phyloP scores from a whole-genome alignment of 2,888 invertebrate species.

The Pheosia gnoma region DNA sequence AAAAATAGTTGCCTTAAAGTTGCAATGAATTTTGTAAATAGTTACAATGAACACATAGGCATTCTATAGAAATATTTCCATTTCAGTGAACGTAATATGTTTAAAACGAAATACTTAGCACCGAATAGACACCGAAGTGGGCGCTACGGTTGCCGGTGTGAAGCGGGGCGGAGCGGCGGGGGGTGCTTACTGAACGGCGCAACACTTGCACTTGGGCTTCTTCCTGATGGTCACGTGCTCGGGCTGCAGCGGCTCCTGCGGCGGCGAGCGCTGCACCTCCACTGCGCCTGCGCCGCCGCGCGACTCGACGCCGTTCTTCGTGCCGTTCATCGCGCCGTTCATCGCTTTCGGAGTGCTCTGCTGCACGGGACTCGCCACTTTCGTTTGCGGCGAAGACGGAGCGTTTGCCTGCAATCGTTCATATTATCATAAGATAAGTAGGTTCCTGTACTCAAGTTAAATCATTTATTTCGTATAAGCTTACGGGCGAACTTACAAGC shows the following conservation, averaged over 20 bases:
- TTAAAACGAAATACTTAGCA: slow-evolving; percentile 65
- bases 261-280: slow-evolving; percentile 89
- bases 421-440: not conserved
- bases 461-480: too few relatives aligned
- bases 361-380: slow-evolving; percentile 60
- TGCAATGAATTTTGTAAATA: slow-evolving; percentile 46
- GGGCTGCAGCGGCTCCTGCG: slow-evolving; percentile 91
- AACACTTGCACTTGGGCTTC: slow-evolving; percentile 98
- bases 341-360: slow-evolving; percentile 69
- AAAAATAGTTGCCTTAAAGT: slow-evolving; percentile 46
- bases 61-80: slow-evolving; percentile 27
- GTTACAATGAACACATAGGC: slow-evolving; percentile 50
- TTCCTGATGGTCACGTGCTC: slow-evolving; percentile 97
- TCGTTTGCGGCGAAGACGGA: slow-evolving; percentile 72
- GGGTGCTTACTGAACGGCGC: slow-evolving; percentile 92
- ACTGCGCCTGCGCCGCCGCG: slow-evolving; percentile 78
- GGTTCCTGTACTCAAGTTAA: not conserved
- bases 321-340: slow-evolving; percentile 80
- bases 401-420: slow-evolving; percentile 59
- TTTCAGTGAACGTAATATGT: slow-evolving; percentile 43
- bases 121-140: slow-evolving; percentile 67
- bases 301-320: slow-evolving; percentile 54
- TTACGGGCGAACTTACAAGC: too few relatives aligned
- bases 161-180: slow-evolving; percentile 20
- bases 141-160: slow-evolving; percentile 53